A percentile compares a stretch with the other conserved stretches of the same genome.
phyloP scores from a whole-genome alignment of 2,113 vertebrate genomes.

The Prochilodus magdalenae region DNA sequence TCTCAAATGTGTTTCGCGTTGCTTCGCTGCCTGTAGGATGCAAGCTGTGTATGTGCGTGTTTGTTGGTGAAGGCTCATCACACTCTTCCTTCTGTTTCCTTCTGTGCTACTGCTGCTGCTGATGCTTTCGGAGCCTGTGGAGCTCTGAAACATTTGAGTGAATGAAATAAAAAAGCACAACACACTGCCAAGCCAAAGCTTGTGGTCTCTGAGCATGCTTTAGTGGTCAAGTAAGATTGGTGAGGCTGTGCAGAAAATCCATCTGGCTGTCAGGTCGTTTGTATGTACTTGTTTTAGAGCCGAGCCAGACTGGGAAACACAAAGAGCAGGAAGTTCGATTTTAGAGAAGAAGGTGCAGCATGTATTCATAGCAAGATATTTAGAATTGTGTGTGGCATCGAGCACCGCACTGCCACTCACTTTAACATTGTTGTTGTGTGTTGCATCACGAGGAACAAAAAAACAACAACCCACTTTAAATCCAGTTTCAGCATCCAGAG shows the following conservation, averaged over 20 bases:
- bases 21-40: constrained; percentile 8
- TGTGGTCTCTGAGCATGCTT: neutral
- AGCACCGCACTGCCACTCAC: no score
- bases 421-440: no score
- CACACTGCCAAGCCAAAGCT: constrained; percentile 54
- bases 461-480: no score
- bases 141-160: constrained; percentile 40
- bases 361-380: no score
- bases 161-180: constrained; percentile 57
- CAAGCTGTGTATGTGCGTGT: neutral
- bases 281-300: neutral
- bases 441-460: no score
- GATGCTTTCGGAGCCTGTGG: constrained; percentile 30
- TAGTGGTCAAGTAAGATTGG: neutral
- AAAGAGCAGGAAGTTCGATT: neutral
- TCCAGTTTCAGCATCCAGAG: no score
- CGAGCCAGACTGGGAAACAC: neutral
- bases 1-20: constrained; percentile 22
- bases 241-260: neutral
- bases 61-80: constrained; percentile 16
- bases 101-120: constrained; percentile 32
- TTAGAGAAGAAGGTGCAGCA: no score
- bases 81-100: neutral
- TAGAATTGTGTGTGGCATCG: no score
- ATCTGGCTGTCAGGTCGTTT: neutral